Conservation (phyloP, 2,113 vertebrate genomes). For the Proteles cristata region DNA sequence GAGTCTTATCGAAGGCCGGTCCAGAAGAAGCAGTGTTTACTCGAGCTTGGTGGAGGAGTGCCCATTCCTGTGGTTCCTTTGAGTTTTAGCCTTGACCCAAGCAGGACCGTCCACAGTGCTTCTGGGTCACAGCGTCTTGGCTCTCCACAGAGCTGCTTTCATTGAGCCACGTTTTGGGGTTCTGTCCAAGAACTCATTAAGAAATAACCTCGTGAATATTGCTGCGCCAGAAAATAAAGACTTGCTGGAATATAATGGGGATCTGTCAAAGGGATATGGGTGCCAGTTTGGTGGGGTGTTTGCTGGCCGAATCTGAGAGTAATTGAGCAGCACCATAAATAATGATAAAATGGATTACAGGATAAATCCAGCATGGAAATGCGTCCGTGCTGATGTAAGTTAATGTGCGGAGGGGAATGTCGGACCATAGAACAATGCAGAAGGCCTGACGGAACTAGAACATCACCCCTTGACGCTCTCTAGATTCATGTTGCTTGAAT, state of each 20-base stretch:
- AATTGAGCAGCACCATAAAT: background rate
- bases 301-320: background rate
- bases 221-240: background rate
- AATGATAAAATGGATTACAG: background rate
- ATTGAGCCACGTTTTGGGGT: background rate
- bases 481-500: background rate
- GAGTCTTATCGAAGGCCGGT: background rate
- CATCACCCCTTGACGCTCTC: background rate
- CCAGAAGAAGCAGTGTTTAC: background rate
- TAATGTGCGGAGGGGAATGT: background rate
- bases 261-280: background rate
- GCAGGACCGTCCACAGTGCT: background rate
- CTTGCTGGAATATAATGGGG: background rate
- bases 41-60: background rate
- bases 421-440: background rate
- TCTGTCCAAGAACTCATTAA: constrained; percentile 40
- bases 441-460: background rate
- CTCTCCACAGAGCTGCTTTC: background rate
- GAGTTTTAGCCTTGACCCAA: background rate
- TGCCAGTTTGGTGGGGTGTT: background rate
- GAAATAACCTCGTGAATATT: background rate
- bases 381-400: background rate
- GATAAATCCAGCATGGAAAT: background rate
- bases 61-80: background rate
- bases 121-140: background rate